phyloP scores from a whole-genome alignment of 2,888 invertebrate genomes.

The Ormyrus labotus region DNA sequence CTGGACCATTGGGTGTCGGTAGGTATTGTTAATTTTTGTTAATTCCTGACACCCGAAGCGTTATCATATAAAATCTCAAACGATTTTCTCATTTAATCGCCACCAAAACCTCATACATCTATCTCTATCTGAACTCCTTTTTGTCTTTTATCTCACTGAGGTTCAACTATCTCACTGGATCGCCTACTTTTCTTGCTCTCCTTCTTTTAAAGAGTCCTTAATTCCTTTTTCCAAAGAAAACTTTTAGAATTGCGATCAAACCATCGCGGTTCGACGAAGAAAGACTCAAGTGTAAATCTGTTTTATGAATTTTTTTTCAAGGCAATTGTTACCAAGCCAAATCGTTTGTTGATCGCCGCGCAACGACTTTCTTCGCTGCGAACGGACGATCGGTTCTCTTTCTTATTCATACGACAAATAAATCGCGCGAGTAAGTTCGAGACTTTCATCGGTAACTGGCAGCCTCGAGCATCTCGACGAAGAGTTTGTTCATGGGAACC shows the following conservation, averaged over 20 bases:
- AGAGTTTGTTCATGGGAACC: conserved; percentile 96
- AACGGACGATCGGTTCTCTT: background rate
- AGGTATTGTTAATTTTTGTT: conserved; percentile 24
- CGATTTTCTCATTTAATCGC: background rate
- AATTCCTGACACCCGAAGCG: conserved; percentile 44
- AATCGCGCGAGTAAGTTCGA: background rate
- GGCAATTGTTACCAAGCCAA: conserved; percentile 42
- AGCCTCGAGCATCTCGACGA: conserved; percentile 96
- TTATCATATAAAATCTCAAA: conserved; percentile 21
- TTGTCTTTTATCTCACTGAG: conserved; percentile 50
- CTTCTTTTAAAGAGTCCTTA: background rate
- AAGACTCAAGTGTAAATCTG: conserved; percentile 11
- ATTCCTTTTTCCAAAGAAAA: background rate
- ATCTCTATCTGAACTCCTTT: conserved; percentile 29
- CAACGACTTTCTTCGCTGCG: background rate
- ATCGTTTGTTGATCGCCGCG: background rate
- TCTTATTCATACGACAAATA: conserved; percentile 11
- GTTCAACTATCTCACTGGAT: conserved; percentile 54
- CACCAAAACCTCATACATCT: conserved; percentile 19
- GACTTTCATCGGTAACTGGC: conserved; percentile 72
- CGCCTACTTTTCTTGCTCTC: conserved; percentile 4
- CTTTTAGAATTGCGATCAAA: conserved; percentile 12
- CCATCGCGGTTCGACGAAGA: conserved; percentile 10
- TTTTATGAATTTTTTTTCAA: conserved; percentile 23
- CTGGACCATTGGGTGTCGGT: conserved; percentile 44